Base-by-base conservation (phyloP, 2,888 invertebrate species). In the Dioctria linearis region DNA sequence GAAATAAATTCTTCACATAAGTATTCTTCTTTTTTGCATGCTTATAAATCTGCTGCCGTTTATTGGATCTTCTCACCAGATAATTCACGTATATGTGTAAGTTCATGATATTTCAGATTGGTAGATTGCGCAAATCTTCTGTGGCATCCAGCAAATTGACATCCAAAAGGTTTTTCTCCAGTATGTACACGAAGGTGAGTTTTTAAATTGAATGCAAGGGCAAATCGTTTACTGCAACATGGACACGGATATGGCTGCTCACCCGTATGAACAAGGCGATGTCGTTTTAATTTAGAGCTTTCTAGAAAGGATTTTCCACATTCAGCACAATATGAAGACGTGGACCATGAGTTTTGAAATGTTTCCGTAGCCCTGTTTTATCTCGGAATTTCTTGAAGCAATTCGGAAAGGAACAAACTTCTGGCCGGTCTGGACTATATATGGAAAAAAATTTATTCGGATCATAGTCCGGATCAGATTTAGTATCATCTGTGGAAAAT, bases 111-210 rank as follows among this genome's bases (percentile, higher is more conserved):
- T 90, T 98, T 98, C 83, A 98, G 92, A 89, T 98, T 98, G 84
- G 97, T 98, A 82, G 96, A 96, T 90, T 98, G 98, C 69, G 98
- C 97, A 90, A 98, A 98, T 87, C 97, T 96, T 90, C 97, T 97
- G 90, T 96, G 96, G 90, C 98, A 98, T 51, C 96, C 96, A 89
- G 97, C 97, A 89, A 97, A 97, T 1, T 97, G 97, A 90, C 98
- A 98, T 3, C 97, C 97, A 87, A 97, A 98, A 0, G 97, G 97
- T 79, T 97, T 66, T 11, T 80, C 80, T 5, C 80, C 80, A 3
- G 80, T 80, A 51, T 80, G 80, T 4, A 67, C 76, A n/a, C 80
- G 67, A 3, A 80, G 59, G 39, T 80, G 80, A 6, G 80, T 76
- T 25, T 63, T 63, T 65, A 76, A 76, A 51, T 76, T 76, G n/a